Evolutionary conservation across 2,797 vertebrate species (phyloP).

Genomic region (Decapterus maruadsi): DNA sequence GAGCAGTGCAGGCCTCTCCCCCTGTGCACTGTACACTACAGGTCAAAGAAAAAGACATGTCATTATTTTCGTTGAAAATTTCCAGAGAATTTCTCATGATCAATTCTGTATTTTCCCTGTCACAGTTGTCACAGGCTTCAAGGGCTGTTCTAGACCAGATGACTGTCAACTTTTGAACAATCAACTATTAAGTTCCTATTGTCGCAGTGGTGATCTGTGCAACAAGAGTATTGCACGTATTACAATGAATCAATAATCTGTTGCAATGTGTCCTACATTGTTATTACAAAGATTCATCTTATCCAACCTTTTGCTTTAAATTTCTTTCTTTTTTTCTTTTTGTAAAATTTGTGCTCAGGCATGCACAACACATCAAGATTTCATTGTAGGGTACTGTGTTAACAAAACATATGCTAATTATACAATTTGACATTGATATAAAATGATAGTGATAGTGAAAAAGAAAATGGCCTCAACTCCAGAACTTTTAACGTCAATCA

Average conservation of each 20-base stretch:
- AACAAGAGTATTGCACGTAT: constrained; percentile 4
- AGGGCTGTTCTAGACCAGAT: neutral
- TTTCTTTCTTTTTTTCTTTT: no score
- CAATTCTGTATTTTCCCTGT: neutral
- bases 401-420: no score
- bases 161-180: neutral
- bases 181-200: neutral
- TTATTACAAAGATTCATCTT: constrained; percentile 10
- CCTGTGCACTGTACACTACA: neutral
- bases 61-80: neutral
- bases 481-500: no score
- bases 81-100: neutral
- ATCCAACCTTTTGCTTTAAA: neutral
- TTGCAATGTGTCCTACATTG: neutral
- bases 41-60: no score
- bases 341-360: no score
- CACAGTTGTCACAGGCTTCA: constrained; percentile 6
- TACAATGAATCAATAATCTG: neutral
- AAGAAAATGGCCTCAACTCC: no score
- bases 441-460: no score
- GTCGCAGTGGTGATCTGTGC: constrained; percentile 34
- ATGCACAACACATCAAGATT: no score
- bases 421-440: no score
- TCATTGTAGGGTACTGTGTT: no score
- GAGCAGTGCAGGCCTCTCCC: neutral